Conservation (phyloP, 2,113 vertebrate species). For the Callionymus lyra region DNA sequence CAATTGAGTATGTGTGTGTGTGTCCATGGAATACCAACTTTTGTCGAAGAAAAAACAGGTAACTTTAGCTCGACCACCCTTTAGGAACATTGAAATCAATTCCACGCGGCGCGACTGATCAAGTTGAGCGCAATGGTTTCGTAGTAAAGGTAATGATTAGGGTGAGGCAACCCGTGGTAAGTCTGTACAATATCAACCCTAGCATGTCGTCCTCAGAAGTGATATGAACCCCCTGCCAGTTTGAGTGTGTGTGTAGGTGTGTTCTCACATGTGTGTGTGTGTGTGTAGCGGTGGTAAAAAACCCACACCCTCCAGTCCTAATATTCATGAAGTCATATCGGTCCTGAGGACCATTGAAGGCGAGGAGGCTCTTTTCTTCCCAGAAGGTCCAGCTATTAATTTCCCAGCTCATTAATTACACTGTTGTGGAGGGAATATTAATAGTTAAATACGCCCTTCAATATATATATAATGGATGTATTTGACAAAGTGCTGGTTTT, state of each 20-base stretch:
- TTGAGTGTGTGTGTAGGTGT: slow-evolving; percentile 7
- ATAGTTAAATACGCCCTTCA: slow-evolving; percentile 70
- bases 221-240: slow-evolving; percentile 1
- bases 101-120: no score
- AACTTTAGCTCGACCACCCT: no score
- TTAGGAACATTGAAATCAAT: no score
- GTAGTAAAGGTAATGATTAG: no score
- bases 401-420: slow-evolving; percentile 73
- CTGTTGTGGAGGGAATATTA: slow-evolving; percentile 72
- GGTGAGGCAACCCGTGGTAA: no score
- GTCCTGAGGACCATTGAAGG: slow-evolving; percentile 33
- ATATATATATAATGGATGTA: slow-evolving; percentile 66
- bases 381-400: slow-evolving; percentile 63
- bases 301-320: slow-evolving; percentile 12
- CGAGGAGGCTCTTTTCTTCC: slow-evolving; percentile 60
- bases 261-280: slow-evolving; percentile 10
- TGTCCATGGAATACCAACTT: no score
- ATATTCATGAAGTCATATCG: slow-evolving; percentile 53
- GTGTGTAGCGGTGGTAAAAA: slow-evolving; percentile 1
- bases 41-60: no score
- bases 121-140: no score
- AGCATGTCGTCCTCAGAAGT: no score
- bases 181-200: slow-evolving; percentile 30
- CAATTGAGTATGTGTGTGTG: no score
- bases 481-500: slow-evolving; percentile 37